A percentile compares a stretch with the other conserved stretches of the same genome.
Conservation (phyloP, 2,113 vertebrate genomes). For the Labeo catla region DNA sequence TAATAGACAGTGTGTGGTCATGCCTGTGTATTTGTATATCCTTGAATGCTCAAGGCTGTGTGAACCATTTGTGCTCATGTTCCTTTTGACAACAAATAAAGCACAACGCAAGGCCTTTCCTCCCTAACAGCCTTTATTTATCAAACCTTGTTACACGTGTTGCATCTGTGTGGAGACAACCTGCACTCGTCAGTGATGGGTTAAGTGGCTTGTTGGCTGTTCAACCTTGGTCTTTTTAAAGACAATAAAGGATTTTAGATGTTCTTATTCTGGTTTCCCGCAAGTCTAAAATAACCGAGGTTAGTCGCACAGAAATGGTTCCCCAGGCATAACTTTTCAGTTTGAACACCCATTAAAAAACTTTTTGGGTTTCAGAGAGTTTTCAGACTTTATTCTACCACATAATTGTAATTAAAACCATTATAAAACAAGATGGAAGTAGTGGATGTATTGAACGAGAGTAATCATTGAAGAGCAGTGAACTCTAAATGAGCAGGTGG, state of each 20-base stretch:
- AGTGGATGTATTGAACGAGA: neutral
- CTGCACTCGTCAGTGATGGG: neutral
- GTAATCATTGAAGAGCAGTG: neutral
- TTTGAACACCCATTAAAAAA: neutral
- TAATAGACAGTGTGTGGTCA: conserved; percentile 15
- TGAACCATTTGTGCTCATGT: conserved; percentile 27
- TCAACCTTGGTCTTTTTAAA: conserved; percentile 8
- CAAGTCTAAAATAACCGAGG: neutral
- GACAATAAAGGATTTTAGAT: neutral
- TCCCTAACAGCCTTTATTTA: neutral
- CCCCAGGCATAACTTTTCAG: neutral
- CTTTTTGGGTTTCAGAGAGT: neutral
- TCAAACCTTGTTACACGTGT: conserved; percentile 32
- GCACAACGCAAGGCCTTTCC: conserved; percentile 34
- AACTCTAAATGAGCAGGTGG: neutral
- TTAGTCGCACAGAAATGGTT: neutral
- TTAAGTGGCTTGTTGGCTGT: neutral
- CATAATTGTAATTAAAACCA: conserved; percentile 16
- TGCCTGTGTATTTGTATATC: conserved; percentile 36
- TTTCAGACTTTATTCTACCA: conserved; percentile 15
- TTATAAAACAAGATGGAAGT: neutral
- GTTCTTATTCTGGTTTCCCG: neutral
- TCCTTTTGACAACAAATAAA: conserved; percentile 40
- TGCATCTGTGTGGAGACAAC: neutral
- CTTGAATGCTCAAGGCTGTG: conserved; percentile 49